Percentiles rank a stretch among this genome's conserved stretches.
Conservation (phyloP, 2,113 vertebrate species). For the Monopterus albus region DNA sequence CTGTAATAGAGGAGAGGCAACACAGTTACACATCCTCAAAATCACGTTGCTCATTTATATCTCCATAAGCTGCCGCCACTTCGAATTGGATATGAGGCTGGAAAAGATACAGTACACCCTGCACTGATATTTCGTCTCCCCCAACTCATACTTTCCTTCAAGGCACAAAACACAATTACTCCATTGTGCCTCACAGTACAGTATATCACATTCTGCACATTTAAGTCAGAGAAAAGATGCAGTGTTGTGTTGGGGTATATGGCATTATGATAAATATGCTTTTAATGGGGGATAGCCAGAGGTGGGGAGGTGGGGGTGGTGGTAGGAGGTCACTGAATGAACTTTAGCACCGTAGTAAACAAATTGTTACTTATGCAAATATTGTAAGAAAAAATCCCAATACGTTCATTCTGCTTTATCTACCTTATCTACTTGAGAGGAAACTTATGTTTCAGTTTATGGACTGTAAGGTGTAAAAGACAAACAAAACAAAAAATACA, state of each 20-base stretch:
- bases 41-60: conserved; percentile 49
- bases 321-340: no score
- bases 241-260: conserved; percentile 58
- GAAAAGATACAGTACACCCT: conserved; percentile 49
- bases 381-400: conserved; percentile 8
- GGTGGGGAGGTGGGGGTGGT: conserved; percentile 13
- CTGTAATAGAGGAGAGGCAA: conserved; percentile 28
- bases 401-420: not conserved
- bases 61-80: conserved; percentile 30
- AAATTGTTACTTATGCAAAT: conserved; percentile 46
- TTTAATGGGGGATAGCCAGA: conserved; percentile 25
- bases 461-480: not conserved
- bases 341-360: conserved; percentile 48
- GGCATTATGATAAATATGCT: conserved; percentile 64
- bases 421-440: no score
- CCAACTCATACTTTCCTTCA: conserved; percentile 51
- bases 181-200: conserved; percentile 60
- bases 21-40: conserved; percentile 28
- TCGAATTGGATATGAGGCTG: conserved; percentile 24
- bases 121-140: conserved; percentile 47
- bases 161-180: conserved; percentile 70
- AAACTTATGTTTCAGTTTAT: conserved; percentile 1
- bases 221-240: conserved; percentile 56
- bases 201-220: conserved; percentile 72
- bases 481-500: not conserved